phyloP scores from a whole-genome alignment of 2,797 vertebrate genomes.

The Spheniscus humboldti region DNA sequence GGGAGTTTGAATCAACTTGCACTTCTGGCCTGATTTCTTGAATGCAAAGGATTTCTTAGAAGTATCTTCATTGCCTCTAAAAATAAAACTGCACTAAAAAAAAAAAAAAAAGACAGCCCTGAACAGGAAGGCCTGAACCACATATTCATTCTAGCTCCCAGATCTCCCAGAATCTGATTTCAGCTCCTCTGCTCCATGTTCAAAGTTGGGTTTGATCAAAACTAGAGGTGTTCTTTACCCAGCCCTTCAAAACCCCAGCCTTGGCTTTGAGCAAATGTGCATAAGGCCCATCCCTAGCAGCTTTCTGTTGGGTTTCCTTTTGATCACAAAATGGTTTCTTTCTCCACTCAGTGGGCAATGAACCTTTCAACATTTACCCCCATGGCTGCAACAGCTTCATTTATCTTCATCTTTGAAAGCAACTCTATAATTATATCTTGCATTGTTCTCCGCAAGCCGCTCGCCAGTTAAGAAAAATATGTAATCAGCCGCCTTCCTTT shows the following conservation, averaged over 20 bases:
- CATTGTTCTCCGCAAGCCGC: slow-evolving; percentile 69
- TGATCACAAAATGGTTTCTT: neutral
- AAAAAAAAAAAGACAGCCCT: neutral
- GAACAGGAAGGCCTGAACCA: neutral
- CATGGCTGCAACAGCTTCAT: slow-evolving; percentile 27
- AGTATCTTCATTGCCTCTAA: neutral
- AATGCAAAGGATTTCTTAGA: neutral
- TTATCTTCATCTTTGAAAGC: slow-evolving; percentile 65
- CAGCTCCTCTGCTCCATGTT: neutral
- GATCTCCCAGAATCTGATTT: neutral
- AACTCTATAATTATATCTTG: slow-evolving; percentile 69
- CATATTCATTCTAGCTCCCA: neutral
- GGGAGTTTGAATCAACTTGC: neutral
- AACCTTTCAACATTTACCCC: slow-evolving; percentile 33
- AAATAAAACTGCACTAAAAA: neutral
- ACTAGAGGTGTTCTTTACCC: neutral
- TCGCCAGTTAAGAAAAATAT: slow-evolving; percentile 61
- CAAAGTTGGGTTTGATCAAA: neutral
- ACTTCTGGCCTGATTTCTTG: neutral
- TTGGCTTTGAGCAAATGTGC: neutral
- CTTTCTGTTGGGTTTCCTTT: slow-evolving; percentile 1
- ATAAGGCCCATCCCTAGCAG: neutral
- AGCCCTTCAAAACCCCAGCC: neutral
- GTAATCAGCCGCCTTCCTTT: slow-evolving; percentile 74
- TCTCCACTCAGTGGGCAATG: slow-evolving; percentile 15